Base-by-base conservation (phyloP, 2,888 invertebrate genomes). In the Petrolisthes cinctipes region DNA sequence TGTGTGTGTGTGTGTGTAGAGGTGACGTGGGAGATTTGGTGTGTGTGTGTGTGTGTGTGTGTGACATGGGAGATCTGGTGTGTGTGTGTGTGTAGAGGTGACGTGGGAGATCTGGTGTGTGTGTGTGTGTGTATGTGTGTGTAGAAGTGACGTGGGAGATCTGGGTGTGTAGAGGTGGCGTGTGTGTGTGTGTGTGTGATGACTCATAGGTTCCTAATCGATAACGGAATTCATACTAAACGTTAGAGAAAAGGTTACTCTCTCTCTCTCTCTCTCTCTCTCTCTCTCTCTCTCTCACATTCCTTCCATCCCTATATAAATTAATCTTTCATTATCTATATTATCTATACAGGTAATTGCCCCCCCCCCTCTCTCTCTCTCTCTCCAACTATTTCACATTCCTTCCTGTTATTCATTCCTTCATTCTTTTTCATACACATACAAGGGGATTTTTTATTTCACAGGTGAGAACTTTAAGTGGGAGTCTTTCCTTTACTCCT, bases 101-200 rank as follows among this genome's bases (percentile, higher is more conserved):
- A 23, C 53, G 81, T 7, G 23, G 7, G 61, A 81, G 23, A 20
- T 9, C 9, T n/a, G 11, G 23, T 5, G 61, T n/a, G 61, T 11
- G 81, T 17, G 61, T 17, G 57, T 11, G 57, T 56, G 54, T 17
- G 61, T n/a, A 57, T 17, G 23, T 7, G 51, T 23, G 82, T 14
- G 23, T 23, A 23, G 20, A 14, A 81, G 81, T 56, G 17, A 61
- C 51, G 56, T 9, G 23, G 57, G 20, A 53, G 56, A 20, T 7
- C 9, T 9, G 37, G 23, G 37, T 9, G 37, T 11, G 57, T 11
- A 20, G 57, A n/a, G n/a, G n/a, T n/a, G n/a, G n/a, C n/a, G 82
- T 66, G 82, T 20, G 57, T 66, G 61, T 20, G 82, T 51, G 79
- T 51, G 79, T 51, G 79, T 51, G 79, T 51, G 79, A 79, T 37